These are phyloP conservation scores for Monochamus alternatus DNA, from an alignment of 2,888 invertebrate species.

Conservation along the genomic window DNA sequence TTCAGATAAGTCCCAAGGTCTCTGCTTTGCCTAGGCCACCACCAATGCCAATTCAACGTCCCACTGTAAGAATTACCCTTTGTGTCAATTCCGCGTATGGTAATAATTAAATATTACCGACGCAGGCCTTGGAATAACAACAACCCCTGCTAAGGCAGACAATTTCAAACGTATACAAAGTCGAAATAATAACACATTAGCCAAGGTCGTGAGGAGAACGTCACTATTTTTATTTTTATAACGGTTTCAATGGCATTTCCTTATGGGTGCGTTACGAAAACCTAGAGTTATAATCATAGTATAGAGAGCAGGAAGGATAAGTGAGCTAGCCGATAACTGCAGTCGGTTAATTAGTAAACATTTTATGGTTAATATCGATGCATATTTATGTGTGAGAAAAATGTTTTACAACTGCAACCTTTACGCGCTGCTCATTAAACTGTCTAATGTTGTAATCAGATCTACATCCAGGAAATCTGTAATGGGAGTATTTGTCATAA, in stretches of 20 bases:
- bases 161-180: conserved; percentile 13
- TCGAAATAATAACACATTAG: conserved; percentile 34
- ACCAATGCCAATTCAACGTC: conserved; percentile 15
- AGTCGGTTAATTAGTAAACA: conserved; percentile 3
- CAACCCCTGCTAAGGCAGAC: conserved; percentile 27
- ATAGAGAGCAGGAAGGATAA: conserved; percentile 17
- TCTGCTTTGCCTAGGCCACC: not conserved
- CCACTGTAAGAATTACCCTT: conserved; percentile 12
- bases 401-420: not conserved
- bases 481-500: not conserved
- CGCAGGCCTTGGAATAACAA: conserved; percentile 29
- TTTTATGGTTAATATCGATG: conserved; percentile 17
- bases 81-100: conserved; percentile 14
- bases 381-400: conserved; percentile 3
- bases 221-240: conserved; percentile 46
- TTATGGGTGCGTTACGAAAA: conserved; percentile 47
- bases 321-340: conserved; percentile 2
- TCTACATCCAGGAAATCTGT: conserved; percentile 1
- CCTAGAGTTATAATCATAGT: conserved; percentile 6
- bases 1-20: not conserved
- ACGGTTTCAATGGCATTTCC: conserved; percentile 50
- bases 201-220: conserved; percentile 46
- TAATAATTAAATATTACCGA: conserved; percentile 14
- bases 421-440: not conserved
- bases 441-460: conserved; percentile 5